Evolutionary conservation across 1,140 invertebrate genomes (phyloP), one percentile per base, ranked within the genome.

Genomic region (Acromyrmex heyeri): DNA sequence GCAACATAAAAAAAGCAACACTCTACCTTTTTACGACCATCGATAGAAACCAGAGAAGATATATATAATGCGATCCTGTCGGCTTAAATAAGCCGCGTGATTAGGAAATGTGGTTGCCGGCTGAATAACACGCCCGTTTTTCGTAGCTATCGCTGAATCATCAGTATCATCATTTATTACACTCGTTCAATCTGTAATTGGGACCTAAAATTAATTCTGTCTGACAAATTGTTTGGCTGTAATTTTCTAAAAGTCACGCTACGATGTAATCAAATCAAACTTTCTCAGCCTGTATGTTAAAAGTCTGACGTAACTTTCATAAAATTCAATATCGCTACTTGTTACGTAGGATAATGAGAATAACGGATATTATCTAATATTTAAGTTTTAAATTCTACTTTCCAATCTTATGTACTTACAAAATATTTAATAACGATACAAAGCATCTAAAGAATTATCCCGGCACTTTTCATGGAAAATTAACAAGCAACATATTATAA

Each of bases 41-140:
- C 24, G 53, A 73, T 10, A 61, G 79, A 83, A 83, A 73, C 38
- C 79, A 59, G 79, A 82, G 67, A 79, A n/a, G 76, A 55, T 55
- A 67, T 21, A 44, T 3, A 38, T 55, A 55, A 65, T 30, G 62
- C 53, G 78, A 48, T 44, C 38, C 78, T 18, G 24, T 48, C 24
- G 78, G 69, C 50, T 83, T 83, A 83, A 83, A 72, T 83, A 73
- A 73, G 69, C 79, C 55, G 7, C n/a, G n/a, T 62, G 79, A 83
- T 83, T 83, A 83, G 79, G 48, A 73, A 73, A 73, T 27, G 34
- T 38, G 24, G 50, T 21, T 81, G 48, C 30, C 27, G 14, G 64
- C 10, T n/a, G n/a, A 34, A 50, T 67, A 50, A 50, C 67, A 48
- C 78, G 69, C 48, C 61, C 55, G 79, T 24, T 21, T 82, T 27